Evolutionary conservation across 1,140 invertebrate genomes (phyloP), one percentile per base, ranked within the genome.

Genomic region (Neodiprion virginianus): DNA sequence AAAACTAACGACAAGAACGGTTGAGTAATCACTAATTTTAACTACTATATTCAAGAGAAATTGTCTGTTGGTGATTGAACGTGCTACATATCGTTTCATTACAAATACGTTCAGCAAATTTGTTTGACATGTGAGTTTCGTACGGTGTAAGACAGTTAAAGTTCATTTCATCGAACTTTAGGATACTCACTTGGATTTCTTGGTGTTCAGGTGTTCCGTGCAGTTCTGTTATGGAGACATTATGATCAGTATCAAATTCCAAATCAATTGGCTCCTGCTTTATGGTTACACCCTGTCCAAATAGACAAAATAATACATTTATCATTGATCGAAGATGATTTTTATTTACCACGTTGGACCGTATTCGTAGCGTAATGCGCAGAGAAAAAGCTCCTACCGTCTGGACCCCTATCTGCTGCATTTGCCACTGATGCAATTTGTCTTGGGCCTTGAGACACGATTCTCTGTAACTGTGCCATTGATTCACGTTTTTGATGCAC

Each of bases 401-500:
- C 50, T 53, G n/a, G 49, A 73, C 4, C 48, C 67, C 76, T 7
- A 70, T 50, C 48, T 83, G 81, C 69, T 79, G 83, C 49, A 75
- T 74, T 1, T 89, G 69, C 87, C 88, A 90, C 77, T 84, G 77
- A 40, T 84, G 81, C 7, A 89, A 75, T 65, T 88, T 89, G 4
- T 86, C 82, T 71, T 90, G 88, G 0, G 88, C 87, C 11, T 78
- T 79, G 17, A 87, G 78, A 75, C 88, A 89, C 0, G 77, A 74
- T 76, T 87, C 84, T 73, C 85, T 89, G 75, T 89, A 90, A 3
- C 73, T 76, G 71, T 89, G 82, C 89, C 89, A 90, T 69, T 83
- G 81, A 73, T 89, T 88, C 8, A 90, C 82, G 75, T 81, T 87
- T 71, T 77, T 80, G 4, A 86, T 72, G 75, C 89, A 90, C 10